phyloP scores from a whole-genome alignment of 2,113 vertebrate genomes.

The Chlorocebus sabaeus region DNA sequence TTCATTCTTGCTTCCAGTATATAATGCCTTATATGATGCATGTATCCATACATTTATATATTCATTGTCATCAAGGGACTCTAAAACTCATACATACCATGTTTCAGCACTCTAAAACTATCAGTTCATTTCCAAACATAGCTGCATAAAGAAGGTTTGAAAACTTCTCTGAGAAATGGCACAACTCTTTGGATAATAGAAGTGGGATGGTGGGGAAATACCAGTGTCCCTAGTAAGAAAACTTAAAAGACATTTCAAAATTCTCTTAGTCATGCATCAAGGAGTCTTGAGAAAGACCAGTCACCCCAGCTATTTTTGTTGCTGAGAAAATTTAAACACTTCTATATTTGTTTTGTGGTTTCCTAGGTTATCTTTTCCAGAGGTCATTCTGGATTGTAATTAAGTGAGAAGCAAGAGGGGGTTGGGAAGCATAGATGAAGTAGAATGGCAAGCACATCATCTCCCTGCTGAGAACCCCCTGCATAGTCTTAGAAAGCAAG shows the following conservation, averaged over 20 bases:
- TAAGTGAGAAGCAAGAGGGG: not conserved
- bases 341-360: constrained; percentile 68
- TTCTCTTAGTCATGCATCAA: constrained; percentile 79
- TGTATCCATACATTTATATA: not conserved
- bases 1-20: not conserved
- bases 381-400: constrained; percentile 52
- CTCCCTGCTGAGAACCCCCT: not conserved
- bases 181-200: constrained; percentile 41
- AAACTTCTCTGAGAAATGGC: constrained; percentile 74
- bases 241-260: constrained; percentile 72
- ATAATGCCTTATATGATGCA: not conserved
- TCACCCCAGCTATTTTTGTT: constrained; percentile 77
- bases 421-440: not conserved
- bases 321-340: constrained; percentile 76
- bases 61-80: not conserved
- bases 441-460: not conserved
- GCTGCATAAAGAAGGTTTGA: constrained; percentile 63
- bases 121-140: constrained; percentile 67
- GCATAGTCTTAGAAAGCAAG: not conserved
- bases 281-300: constrained; percentile 76
- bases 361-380: constrained; percentile 68
- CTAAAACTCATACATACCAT: not conserved
- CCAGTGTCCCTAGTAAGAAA: constrained; percentile 68
- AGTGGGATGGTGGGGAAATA: constrained; percentile 72
- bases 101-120: not conserved